Percentiles rank a stretch among this genome's conserved stretches.
Conservation (phyloP, 2,888 invertebrate species). For the Xiphydria camelus region DNA sequence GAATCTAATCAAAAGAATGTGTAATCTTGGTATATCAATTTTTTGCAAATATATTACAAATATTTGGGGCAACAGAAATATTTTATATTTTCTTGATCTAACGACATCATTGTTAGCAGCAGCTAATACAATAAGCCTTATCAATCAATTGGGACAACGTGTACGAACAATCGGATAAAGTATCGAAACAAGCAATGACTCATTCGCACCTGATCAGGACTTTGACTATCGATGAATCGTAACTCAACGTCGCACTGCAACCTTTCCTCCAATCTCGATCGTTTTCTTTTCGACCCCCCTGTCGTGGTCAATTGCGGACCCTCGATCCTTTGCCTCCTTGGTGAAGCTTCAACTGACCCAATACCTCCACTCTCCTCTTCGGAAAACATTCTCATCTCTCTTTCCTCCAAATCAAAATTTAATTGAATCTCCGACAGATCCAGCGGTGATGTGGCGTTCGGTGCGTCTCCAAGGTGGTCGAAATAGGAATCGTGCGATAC, state of each 20-base stretch:
- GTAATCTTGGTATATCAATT: no score
- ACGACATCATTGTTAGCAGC: no score
- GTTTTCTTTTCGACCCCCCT: slow-evolving; percentile 61
- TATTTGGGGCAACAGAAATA: no score
- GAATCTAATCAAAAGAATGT: no score
- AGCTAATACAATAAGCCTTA: no score
- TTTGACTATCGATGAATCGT: slow-evolving; percentile 80
- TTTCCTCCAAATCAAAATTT: slow-evolving; percentile 82
- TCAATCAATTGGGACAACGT: no score
- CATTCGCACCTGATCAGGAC: slow-evolving; percentile 64
- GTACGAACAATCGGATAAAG: not conserved
- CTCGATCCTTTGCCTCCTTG: slow-evolving; percentile 55
- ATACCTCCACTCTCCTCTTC: slow-evolving; percentile 77
- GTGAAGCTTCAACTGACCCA: slow-evolving; percentile 57
- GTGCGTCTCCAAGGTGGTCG: slow-evolving; percentile 71
- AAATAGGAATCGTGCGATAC: slow-evolving; percentile 94
- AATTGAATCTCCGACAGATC: slow-evolving; percentile 84
- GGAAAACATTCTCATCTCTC: slow-evolving; percentile 86
- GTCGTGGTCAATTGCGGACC: slow-evolving; percentile 56
- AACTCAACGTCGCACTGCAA: slow-evolving; percentile 68
- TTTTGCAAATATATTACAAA: no score
- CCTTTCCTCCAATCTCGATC: slow-evolving; percentile 76
- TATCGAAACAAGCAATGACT: not conserved
- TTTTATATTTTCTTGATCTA: no score
- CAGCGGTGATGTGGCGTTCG: slow-evolving; percentile 58